These are phyloP conservation scores for Dermochelys coriacea DNA, from an alignment of 2,797 vertebrate genomes.

Conservation along the genomic window DNA sequence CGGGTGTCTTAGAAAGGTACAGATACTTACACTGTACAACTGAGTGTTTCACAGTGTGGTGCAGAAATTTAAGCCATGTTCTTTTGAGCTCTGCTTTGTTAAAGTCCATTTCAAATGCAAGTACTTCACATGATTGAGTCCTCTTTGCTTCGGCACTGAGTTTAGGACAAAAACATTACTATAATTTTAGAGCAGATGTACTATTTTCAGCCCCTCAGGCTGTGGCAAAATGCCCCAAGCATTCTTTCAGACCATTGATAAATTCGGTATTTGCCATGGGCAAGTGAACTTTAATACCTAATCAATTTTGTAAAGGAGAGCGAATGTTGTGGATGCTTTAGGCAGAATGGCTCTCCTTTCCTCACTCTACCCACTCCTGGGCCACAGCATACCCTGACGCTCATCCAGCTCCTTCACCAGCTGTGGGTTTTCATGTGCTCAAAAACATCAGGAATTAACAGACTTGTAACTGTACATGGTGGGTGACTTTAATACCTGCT, in stretches of 20 bases:
- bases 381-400: neutral
- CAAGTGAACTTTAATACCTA: neutral
- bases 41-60: neutral
- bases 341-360: neutral
- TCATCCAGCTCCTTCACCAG: neutral
- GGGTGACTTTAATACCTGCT: neutral
- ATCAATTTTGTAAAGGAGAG: neutral
- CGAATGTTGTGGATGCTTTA: neutral
- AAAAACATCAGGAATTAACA: neutral
- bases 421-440: neutral
- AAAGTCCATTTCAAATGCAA: neutral
- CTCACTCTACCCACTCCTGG: fast-evolving
- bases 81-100: neutral
- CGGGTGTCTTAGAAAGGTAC: neutral
- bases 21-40: neutral
- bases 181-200: neutral
- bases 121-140: neutral
- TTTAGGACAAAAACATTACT: neutral
- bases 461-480: neutral
- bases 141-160: neutral
- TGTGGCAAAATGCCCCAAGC: neutral
- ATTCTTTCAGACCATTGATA: neutral
- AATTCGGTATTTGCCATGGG: neutral
- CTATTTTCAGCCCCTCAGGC: neutral
- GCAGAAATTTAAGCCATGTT: neutral